Percentiles rank a stretch among this genome's conserved stretches.
Evolutionary conservation across 1,140 invertebrate species (phyloP).

Genomic region (Formica selysi): DNA sequence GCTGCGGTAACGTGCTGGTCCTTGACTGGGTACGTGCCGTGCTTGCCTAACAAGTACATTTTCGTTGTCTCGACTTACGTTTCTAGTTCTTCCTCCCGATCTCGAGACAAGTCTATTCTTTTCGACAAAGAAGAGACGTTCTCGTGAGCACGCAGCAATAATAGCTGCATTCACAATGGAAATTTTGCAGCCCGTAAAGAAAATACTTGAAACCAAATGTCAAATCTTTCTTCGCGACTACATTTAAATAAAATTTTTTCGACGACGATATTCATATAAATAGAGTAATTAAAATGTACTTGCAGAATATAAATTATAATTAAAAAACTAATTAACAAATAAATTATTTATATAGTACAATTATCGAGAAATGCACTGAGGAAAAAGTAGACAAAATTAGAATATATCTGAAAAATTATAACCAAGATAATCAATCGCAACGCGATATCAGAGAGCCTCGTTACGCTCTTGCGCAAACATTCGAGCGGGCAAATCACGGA

Average conservation of each 20-base stretch:
- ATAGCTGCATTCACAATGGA: background rate
- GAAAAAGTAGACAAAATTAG: background rate
- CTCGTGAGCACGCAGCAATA: background rate
- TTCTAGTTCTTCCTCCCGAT: conserved; percentile 11
- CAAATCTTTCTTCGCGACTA: background rate
- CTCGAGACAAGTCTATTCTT: conserved; percentile 15
- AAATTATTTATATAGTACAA: background rate
- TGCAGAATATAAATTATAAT: background rate
- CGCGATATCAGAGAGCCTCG: conserved; percentile 22
- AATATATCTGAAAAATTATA: background rate
- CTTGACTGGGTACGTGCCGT: conserved; percentile 54
- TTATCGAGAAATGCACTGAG: background rate
- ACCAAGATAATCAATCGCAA: conserved; percentile 27
- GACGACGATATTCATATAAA: background rate
- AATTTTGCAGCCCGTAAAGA: background rate
- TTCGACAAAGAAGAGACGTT: background rate
- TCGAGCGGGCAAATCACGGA: background rate
- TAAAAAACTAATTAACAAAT: background rate
- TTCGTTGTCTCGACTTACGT: conserved; percentile 43
- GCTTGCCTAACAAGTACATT: conserved; percentile 36
- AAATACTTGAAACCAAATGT: background rate
- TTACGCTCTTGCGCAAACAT: conserved; percentile 30
- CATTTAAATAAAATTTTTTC: background rate
- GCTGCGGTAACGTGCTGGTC: conserved; percentile 15
- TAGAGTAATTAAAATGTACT: background rate